Base-by-base conservation (phyloP, 2,113 vertebrate species). In the Chrysemys picta region DNA sequence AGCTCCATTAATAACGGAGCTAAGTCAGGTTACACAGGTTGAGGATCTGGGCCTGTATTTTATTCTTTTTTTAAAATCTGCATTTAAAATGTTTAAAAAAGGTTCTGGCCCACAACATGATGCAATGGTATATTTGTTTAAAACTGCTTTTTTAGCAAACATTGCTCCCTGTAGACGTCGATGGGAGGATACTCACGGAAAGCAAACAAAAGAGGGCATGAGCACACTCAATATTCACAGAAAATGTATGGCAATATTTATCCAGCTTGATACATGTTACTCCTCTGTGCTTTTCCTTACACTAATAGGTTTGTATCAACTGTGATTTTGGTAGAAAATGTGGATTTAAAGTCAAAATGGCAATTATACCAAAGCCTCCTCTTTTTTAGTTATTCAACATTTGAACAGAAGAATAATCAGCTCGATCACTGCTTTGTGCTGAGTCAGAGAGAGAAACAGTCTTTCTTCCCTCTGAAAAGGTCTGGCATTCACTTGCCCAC, bases 371-470 rank as follows among this genome's bases (percentile, higher is more conserved):
- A 80, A 87, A 94, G 35, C 17, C 11, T 94, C 24, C 53, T 84
- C 80, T 88, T 47, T 45, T 81, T 93, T 89, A 91, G 86, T 89
- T 91, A 82, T 89, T 89, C 75, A 90, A 35, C 91, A 75, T 94
- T 90, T 84, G 65, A 97, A 91, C 50, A 47, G 25, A 85, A 3
- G 38, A 90, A 90, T 82, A 29, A n/a, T 35, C 47, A 89, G 59
- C 82, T 54, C 42, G 85, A 91, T 97, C 57, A 82, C 80, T 84
- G 9, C 80, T 79, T 85, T 93, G 90, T 79, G 17, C 53, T 49
- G 56, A 4, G 8, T 81, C 0, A 1, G 96, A 84, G 56, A 88
- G 49, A 93, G 88, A 94, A 96, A 88, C 72, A 62, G 50, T 89
- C 49, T 6, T 94, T 87, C 57, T 82, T 85, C 76, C 83, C 45